Evolutionary conservation across 2,113 vertebrate species (phyloP).

Genomic region (Cathartes aura): DNA sequence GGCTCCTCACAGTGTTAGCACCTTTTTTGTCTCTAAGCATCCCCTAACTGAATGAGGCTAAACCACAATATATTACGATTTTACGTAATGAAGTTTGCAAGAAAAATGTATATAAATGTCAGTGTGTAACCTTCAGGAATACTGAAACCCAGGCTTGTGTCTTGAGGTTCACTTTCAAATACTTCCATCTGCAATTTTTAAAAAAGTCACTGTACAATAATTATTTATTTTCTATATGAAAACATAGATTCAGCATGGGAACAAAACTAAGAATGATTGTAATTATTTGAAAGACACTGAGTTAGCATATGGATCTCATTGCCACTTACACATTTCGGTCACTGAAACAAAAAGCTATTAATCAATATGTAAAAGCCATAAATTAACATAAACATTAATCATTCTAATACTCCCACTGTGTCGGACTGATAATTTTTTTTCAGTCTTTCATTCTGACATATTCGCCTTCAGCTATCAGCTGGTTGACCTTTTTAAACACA

Average conservation of each 20-base stretch:
- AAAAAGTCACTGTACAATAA: not conserved
- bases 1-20: not conserved
- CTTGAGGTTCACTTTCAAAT: slow-evolving; percentile 9
- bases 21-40: not conserved
- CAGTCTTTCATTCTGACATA: slow-evolving; percentile 64
- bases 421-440: slow-evolving; percentile 64
- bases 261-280: slow-evolving; percentile 48
- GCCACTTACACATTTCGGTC: slow-evolving; percentile 72
- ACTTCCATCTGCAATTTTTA: slow-evolving; percentile 19
- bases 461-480: slow-evolving; percentile 70
- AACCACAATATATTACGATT: not conserved
- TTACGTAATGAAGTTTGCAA: not conserved
- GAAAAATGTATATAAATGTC: not conserved
- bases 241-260: slow-evolving; percentile 57
- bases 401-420: slow-evolving; percentile 74
- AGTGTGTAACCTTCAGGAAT: not conserved
- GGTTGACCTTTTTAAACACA: slow-evolving; percentile 46
- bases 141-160: not conserved
- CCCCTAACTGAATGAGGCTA: not conserved
- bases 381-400: slow-evolving; percentile 78
- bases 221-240: slow-evolving; percentile 42
- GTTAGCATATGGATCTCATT: slow-evolving; percentile 79
- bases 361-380: slow-evolving; percentile 76
- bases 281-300: slow-evolving; percentile 61
- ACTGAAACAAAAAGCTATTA: slow-evolving; percentile 75